These are phyloP conservation scores for Sipha maydis DNA, from an alignment of 2,888 invertebrate species.

Conservation along the genomic window DNA sequence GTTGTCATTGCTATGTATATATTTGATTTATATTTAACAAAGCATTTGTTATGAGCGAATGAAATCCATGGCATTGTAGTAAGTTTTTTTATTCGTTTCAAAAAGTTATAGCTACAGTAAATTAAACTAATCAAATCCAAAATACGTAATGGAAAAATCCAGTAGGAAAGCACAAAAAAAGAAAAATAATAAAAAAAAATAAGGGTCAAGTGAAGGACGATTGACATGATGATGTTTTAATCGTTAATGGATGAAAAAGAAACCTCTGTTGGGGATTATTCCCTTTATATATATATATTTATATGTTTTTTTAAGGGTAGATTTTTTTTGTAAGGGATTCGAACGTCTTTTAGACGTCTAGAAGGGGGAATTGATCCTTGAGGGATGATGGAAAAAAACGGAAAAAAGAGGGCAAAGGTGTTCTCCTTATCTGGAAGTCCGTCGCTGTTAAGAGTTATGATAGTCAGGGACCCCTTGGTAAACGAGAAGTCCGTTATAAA, in stretches of 20 bases:
- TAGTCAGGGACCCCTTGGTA: slow-evolving; percentile 47
- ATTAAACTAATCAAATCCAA: slow-evolving; percentile 59
- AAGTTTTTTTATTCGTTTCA: slow-evolving; percentile 11
- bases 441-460: slow-evolving; percentile 62
- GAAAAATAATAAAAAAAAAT: slow-evolving; percentile 14
- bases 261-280: slow-evolving; percentile 58
- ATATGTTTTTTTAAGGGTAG: slow-evolving; percentile 56
- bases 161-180: slow-evolving; percentile 3
- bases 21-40: not conserved
- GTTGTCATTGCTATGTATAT: not conserved
- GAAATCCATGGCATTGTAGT: not conserved
- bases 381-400: slow-evolving; percentile 51
- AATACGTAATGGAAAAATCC: slow-evolving; percentile 55
- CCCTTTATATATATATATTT: not conserved
- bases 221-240: slow-evolving; percentile 62
- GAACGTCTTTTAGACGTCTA: slow-evolving; percentile 59
- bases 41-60: not conserved
- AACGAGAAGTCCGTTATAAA: slow-evolving; percentile 61
- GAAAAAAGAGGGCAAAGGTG: slow-evolving; percentile 59
- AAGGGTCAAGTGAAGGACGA: slow-evolving; percentile 60
- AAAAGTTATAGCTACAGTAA: slow-evolving; percentile 27
- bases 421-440: slow-evolving; percentile 61
- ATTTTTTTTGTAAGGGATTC: slow-evolving; percentile 47
- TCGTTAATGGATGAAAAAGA: slow-evolving; percentile 61
- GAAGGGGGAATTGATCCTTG: slow-evolving; percentile 61